Percentiles rank a stretch among this genome's conserved stretches.
These are phyloP conservation scores for Gambusia holbrooki DNA, from an alignment of 2,113 vertebrate species.

Conservation along the genomic window DNA sequence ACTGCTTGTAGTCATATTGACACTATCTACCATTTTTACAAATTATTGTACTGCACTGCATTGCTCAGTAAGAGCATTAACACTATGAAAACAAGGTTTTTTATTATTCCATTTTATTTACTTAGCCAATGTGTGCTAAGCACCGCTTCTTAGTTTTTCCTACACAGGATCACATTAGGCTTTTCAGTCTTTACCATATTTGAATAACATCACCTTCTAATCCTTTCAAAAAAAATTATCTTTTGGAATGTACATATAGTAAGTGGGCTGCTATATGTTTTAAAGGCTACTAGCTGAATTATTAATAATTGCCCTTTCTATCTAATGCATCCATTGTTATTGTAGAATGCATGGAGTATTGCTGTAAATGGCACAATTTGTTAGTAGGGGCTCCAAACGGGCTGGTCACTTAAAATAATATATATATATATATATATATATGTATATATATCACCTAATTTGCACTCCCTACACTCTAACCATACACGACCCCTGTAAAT, in stretches of 20 bases:
- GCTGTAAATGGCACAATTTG: conserved; percentile 41
- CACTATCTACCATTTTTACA: no score
- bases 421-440: conserved; percentile 3
- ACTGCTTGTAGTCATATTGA: no score
- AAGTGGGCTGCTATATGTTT: conserved; percentile 43
- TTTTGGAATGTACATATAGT: conserved; percentile 40
- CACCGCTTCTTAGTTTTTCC: no score
- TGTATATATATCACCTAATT: neutral
- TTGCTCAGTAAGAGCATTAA: no score
- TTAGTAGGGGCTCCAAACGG: conserved; percentile 21
- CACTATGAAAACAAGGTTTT: no score
- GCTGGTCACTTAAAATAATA: conserved; percentile 42
- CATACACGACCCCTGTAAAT: conserved; percentile 1
- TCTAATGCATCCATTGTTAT: conserved; percentile 44
- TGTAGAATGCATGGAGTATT: conserved; percentile 1
- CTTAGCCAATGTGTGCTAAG: no score
- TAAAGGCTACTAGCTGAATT: conserved; percentile 44
- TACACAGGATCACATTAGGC: no score
- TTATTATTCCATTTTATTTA: no score
- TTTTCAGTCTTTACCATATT: no score
- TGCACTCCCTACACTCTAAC: neutral
- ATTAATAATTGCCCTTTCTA: conserved; percentile 30
- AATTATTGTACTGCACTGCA: no score
- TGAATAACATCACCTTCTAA: neutral
- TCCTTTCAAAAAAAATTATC: neutral